phyloP scores from a whole-genome alignment of 1,140 invertebrate genomes.

The Drosophila ohnishii region DNA sequence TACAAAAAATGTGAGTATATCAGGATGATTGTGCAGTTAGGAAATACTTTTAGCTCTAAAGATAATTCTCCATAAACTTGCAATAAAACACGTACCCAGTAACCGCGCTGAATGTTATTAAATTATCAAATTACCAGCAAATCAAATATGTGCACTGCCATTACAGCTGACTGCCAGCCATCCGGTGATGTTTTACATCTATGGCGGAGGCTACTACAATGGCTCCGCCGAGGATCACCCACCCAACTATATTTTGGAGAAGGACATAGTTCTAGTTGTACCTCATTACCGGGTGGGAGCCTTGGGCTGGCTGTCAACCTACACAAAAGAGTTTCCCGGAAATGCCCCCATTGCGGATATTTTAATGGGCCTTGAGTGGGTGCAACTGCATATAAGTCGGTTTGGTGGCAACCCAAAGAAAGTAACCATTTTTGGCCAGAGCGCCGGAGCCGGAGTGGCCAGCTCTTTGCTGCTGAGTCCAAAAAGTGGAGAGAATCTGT shows the following conservation, averaged over 20 bases:
- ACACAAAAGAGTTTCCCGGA: constrained; percentile 63
- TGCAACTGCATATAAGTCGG: constrained; percentile 85
- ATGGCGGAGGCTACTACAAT: constrained; percentile 80
- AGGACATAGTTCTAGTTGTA: constrained; percentile 90
- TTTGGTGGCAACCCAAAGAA: constrained; percentile 88
- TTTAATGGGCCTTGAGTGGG: constrained; percentile 85
- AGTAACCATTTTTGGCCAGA: constrained; percentile 81
- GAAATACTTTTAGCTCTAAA: neutral
- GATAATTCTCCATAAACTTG: neutral
- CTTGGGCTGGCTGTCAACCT: constrained; percentile 84
- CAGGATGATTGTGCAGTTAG: neutral
- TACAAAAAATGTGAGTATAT: constrained; percentile 76
- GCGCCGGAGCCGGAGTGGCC: constrained; percentile 71
- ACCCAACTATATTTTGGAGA: constrained; percentile 89
- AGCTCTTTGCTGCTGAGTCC: constrained; percentile 76
- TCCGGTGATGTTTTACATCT: constrained; percentile 81
- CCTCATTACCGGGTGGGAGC: constrained; percentile 90
- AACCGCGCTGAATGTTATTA: neutral
- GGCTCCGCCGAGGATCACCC: constrained; percentile 86
- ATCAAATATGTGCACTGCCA: neutral
- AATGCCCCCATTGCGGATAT: constrained; percentile 74
- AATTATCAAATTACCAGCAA: neutral
- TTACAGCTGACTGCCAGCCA: constrained; percentile 54
- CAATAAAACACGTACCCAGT: neutral
- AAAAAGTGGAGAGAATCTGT: constrained; percentile 43